phyloP scores from a whole-genome alignment of 2,797 vertebrate genomes.

The Dallia pectoralis region DNA sequence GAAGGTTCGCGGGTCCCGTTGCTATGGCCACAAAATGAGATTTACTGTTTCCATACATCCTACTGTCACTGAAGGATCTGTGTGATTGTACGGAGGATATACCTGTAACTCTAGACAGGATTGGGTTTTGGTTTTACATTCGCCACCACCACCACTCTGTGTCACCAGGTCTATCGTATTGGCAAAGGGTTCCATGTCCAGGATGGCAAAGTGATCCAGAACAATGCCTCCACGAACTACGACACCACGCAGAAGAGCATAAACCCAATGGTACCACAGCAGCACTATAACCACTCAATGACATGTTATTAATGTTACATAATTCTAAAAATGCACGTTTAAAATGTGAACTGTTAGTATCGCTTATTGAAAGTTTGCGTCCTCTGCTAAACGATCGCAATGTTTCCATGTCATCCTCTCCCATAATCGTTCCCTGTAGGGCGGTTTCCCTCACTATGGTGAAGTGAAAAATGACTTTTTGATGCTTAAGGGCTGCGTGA shows the following conservation, averaged over 20 bases:
- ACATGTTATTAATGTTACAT: not conserved
- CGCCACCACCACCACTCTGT: not conserved
- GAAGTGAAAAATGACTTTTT: slow-evolving; percentile 92
- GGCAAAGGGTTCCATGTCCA: slow-evolving; percentile 81
- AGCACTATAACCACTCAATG: not conserved
- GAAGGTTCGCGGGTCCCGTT: slow-evolving; percentile 77
- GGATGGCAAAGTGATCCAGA: slow-evolving; percentile 87
- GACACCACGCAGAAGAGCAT: slow-evolving; percentile 87
- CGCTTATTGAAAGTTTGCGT: not conserved
- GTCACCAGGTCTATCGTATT: slow-evolving; percentile 84
- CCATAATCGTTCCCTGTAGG: slow-evolving; percentile 62
- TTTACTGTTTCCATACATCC: not conserved
- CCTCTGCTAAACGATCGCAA: too few relatives aligned
- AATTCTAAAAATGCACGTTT: not conserved
- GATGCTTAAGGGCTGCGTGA: slow-evolving; percentile 91
- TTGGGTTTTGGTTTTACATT: not conserved
- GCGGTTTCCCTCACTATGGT: slow-evolving; percentile 88
- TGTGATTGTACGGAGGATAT: not conserved
- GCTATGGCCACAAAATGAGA: not conserved
- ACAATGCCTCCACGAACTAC: slow-evolving; percentile 86
- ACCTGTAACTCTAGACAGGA: not conserved
- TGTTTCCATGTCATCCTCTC: not conserved
- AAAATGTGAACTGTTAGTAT: not conserved
- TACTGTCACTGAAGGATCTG: not conserved
- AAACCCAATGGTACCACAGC: slow-evolving; percentile 81